A percentile compares a stretch with the other conserved stretches of the same genome.
phyloP scores from a whole-genome alignment of 1,140 invertebrate species.

The Drosophila pseudoobscura region DNA sequence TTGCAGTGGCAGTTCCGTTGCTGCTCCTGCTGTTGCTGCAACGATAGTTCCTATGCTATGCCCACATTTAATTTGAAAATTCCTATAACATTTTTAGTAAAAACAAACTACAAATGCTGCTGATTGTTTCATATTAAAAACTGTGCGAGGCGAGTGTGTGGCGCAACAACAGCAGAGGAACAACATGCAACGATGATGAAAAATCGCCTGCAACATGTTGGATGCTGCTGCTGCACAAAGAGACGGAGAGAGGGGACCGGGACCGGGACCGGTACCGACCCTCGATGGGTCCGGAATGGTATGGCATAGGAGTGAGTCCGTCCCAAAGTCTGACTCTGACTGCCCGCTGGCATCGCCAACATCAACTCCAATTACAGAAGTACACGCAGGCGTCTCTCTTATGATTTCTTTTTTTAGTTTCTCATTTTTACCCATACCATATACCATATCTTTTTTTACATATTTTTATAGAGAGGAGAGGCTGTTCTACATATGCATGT shows the following conservation, averaged over 20 bases:
- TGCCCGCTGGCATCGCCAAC: conserved; percentile 76
- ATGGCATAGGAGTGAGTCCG: background rate
- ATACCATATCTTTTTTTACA: conserved; percentile 48
- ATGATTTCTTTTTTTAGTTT: conserved; percentile 73
- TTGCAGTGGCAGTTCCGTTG: conserved; percentile 41
- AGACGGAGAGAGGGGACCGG: conserved; percentile 5
- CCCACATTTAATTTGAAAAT: conserved; percentile 77
- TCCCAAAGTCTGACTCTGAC: conserved; percentile 27
- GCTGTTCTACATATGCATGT: conserved; percentile 7
- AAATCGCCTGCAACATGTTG: conserved; percentile 80
- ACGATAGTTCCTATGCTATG: conserved; percentile 36
- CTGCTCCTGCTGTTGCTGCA: conserved; percentile 15
- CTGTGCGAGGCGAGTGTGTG: conserved; percentile 37
- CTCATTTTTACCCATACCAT: conserved; percentile 37
- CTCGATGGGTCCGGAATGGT: background rate
- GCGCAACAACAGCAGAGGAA: conserved; percentile 54
- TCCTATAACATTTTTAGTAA: conserved; percentile 49
- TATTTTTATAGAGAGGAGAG: conserved; percentile 44
- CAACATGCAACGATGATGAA: conserved; percentile 79
- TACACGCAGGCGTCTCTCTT: conserved; percentile 79
- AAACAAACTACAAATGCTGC: conserved; percentile 74
- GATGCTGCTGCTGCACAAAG: conserved; percentile 58
- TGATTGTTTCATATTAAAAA: conserved; percentile 79
- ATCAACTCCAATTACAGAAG: conserved; percentile 80
- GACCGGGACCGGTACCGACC: background rate